Conservation (phyloP, 2,888 invertebrate species). For the Brenthis ino region DNA sequence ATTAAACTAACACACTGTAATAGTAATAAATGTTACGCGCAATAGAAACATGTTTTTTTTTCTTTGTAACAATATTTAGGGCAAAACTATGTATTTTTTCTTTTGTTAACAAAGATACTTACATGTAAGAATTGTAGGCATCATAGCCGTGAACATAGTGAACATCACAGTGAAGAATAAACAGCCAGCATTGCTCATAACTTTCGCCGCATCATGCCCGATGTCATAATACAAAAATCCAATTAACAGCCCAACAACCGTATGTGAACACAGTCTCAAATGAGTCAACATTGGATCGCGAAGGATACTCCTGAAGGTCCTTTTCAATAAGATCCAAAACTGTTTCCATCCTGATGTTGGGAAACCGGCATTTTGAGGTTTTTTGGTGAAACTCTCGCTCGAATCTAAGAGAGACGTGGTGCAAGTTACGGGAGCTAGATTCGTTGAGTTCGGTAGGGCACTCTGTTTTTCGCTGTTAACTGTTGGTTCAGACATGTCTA, state of each 20-base stretch:
- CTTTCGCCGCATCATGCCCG: constrained; percentile 96
- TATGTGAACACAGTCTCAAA: constrained; percentile 92
- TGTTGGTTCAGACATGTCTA: constrained; percentile 78
- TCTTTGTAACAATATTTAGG: too few relatives aligned
- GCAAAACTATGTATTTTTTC: too few relatives aligned
- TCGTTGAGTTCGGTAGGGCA: constrained; percentile 59
- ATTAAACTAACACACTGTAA: too few relatives aligned
- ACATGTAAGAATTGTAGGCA: constrained; percentile 99
- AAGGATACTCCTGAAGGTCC: constrained; percentile 91
- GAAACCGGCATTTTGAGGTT: constrained; percentile 86
- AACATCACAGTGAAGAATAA: constrained; percentile 98
- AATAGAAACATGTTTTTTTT: too few relatives aligned
- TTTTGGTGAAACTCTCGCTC: constrained; percentile 86
- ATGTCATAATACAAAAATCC: constrained; percentile 96
- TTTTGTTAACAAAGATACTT: constrained; percentile 70
- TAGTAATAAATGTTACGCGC: too few relatives aligned
- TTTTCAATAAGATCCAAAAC: constrained; percentile 93
- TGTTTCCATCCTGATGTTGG: constrained; percentile 92
- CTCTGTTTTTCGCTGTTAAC: constrained; percentile 64
- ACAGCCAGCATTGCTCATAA: constrained; percentile 97
- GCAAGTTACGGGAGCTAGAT: constrained; percentile 83
- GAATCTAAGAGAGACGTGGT: constrained; percentile 88
- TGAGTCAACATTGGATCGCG: constrained; percentile 94
- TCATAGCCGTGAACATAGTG: constrained; percentile 98
- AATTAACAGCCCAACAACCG: constrained; percentile 94